These are phyloP conservation scores for Nasonia oneida DNA, from an alignment of 2,888 invertebrate species.

Conservation along the genomic window DNA sequence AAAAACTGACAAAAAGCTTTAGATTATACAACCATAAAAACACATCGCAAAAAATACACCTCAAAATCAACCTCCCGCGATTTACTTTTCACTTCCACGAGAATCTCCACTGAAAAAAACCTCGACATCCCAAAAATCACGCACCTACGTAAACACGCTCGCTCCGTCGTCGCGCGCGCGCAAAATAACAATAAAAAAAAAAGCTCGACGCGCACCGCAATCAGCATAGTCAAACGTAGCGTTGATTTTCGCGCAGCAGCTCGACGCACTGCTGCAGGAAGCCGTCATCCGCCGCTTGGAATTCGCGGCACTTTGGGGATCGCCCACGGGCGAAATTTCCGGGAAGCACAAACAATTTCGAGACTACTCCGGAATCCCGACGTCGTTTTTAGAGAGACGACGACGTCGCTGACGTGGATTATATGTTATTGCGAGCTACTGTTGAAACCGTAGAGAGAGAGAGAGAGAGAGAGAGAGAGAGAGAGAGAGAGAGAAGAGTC, in stretches of 20 bases:
- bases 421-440: conserved; percentile 1
- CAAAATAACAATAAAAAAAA: neutral
- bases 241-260: conserved; percentile 1
- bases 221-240: neutral
- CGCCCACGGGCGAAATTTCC: neutral
- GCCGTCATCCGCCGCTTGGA: neutral
- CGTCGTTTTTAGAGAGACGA: neutral
- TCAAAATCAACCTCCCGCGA: neutral
- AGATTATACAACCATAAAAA: neutral
- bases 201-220: neutral
- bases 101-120: neutral
- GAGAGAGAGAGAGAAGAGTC: too few species aligned
- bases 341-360: conserved; percentile 6
- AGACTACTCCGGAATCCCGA: neutral
- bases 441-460: neutral
- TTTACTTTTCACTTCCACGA: neutral
- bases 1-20: neutral
- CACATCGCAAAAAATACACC: neutral
- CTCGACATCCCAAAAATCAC: neutral
- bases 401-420: neutral
- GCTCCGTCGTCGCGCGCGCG: neutral
- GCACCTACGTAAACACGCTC: neutral
- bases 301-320: neutral
- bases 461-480: too few species aligned
- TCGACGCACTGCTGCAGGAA: neutral